Percentiles rank a stretch among this genome's conserved stretches.
These are phyloP conservation scores for Piaya cayana DNA, from an alignment of 2,113 vertebrate species.

Conservation along the genomic window DNA sequence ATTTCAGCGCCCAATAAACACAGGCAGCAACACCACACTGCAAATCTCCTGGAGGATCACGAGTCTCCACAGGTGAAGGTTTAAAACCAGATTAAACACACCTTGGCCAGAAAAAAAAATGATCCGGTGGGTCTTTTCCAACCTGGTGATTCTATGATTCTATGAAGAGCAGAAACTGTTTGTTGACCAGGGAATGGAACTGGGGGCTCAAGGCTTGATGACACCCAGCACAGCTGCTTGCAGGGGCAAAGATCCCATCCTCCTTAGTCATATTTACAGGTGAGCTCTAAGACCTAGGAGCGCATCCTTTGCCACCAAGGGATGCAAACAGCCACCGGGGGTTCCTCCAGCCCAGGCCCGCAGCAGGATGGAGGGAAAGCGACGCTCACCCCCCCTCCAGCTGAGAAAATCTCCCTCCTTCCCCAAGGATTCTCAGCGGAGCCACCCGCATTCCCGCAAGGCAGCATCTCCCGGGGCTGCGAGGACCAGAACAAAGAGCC, in stretches of 20 bases:
- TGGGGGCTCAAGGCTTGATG: neutral
- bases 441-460: neutral
- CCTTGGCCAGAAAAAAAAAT: neutral
- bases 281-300: neutral
- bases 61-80: neutral
- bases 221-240: neutral
- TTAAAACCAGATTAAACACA: neutral
- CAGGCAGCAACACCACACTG: neutral
- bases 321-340: fast-evolving
- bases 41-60: fast-evolving
- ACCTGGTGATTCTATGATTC: too few species aligned
- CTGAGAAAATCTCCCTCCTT: neutral
- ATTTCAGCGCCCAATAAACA: neutral
- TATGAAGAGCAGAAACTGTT: neutral
- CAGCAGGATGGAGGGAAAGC: neutral
- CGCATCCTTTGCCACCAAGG: fast-evolving
- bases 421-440: fast-evolving
- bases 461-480: neutral
- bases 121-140: too few species aligned
- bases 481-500: constrained; percentile 25
- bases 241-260: neutral
- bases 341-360: neutral
- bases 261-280: neutral
- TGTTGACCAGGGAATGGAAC: neutral
- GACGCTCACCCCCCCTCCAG: neutral